Evolutionary conservation across 2,888 invertebrate species (phyloP).

Genomic region (Notodromas monacha): DNA sequence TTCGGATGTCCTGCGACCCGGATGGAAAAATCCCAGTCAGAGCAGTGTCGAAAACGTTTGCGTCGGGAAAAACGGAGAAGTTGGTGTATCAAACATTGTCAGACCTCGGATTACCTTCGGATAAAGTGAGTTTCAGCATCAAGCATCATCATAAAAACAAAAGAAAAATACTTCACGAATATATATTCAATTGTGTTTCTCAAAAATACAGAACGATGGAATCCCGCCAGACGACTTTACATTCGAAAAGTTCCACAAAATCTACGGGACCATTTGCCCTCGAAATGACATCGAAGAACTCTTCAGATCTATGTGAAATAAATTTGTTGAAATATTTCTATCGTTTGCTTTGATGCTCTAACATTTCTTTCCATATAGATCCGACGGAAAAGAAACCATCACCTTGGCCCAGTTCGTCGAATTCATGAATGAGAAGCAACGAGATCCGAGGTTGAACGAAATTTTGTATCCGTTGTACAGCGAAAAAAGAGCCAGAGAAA

Average conservation of each 20-base stretch:
- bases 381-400: too few species aligned
- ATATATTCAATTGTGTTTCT: slow-evolving; percentile 10
- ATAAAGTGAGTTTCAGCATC: slow-evolving; percentile 34
- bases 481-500: slow-evolving; percentile 61
- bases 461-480: slow-evolving; percentile 90
- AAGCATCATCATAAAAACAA: too few species aligned
- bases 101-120: slow-evolving; percentile 69
- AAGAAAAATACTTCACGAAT: too few species aligned
- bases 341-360: not conserved
- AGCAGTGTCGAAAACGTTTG: slow-evolving; percentile 82
- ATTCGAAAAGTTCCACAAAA: slow-evolving; percentile 88
- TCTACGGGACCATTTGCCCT: slow-evolving; percentile 96
- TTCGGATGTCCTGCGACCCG: slow-evolving; percentile 69
- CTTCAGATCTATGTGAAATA: slow-evolving; percentile 55
- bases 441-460: slow-evolving; percentile 92
- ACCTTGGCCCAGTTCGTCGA: slow-evolving; percentile 54
- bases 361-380: too few species aligned
- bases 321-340: slow-evolving; percentile 6
- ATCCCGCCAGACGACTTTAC: slow-evolving; percentile 82
- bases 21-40: slow-evolving; percentile 85
- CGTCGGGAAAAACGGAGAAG: slow-evolving; percentile 96
- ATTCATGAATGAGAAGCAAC: slow-evolving; percentile 83
- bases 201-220: slow-evolving; percentile 53
- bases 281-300: slow-evolving; percentile 93
- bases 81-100: slow-evolving; percentile 81